These are phyloP conservation scores for Gasterosteus aculeatus DNA, from an alignment of 2,113 vertebrate species.

Conservation along the genomic window DNA sequence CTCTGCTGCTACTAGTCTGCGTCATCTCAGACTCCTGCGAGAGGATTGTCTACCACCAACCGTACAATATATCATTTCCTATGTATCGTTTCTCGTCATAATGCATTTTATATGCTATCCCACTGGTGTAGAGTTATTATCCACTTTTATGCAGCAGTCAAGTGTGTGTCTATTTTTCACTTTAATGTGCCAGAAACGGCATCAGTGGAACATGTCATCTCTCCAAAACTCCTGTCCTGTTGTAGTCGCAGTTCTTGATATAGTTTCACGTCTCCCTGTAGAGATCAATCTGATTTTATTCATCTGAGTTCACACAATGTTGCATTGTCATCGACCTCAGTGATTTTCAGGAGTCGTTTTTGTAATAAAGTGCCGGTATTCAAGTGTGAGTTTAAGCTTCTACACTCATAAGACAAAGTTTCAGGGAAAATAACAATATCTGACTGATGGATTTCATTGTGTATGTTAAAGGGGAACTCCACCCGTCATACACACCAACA, in stretches of 20 bases:
- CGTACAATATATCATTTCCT: slow-evolving; percentile 32
- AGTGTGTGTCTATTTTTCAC: slow-evolving; percentile 41
- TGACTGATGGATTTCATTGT: slow-evolving; percentile 7
- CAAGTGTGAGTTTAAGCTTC: slow-evolving; percentile 11
- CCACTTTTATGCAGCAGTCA: slow-evolving; percentile 25
- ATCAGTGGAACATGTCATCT: slow-evolving; percentile 37
- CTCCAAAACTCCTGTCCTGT: slow-evolving; percentile 8
- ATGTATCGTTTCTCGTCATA: slow-evolving; percentile 38
- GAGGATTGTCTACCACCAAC: slow-evolving; percentile 11
- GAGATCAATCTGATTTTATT: slow-evolving; percentile 38
- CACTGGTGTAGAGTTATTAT: slow-evolving; percentile 28
- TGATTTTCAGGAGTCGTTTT: slow-evolving; percentile 32
- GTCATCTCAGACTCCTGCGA: slow-evolving; percentile 23
- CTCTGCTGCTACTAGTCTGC: slow-evolving; percentile 35
- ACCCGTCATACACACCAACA: background rate
- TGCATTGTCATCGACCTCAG: slow-evolving; percentile 8
- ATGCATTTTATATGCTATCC: slow-evolving; percentile 37
- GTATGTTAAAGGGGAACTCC: background rate
- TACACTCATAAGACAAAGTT: background rate
- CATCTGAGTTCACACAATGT: slow-evolving; percentile 1
- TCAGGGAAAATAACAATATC: slow-evolving; percentile 3
- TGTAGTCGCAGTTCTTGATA: slow-evolving; percentile 26
- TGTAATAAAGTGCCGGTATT: slow-evolving; percentile 20
- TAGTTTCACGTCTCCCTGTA: slow-evolving; percentile 38
- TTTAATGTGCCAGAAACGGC: slow-evolving; percentile 54